These are phyloP conservation scores for Campoplex nolae DNA, from an alignment of 2,888 invertebrate species.

Conservation along the genomic window DNA sequence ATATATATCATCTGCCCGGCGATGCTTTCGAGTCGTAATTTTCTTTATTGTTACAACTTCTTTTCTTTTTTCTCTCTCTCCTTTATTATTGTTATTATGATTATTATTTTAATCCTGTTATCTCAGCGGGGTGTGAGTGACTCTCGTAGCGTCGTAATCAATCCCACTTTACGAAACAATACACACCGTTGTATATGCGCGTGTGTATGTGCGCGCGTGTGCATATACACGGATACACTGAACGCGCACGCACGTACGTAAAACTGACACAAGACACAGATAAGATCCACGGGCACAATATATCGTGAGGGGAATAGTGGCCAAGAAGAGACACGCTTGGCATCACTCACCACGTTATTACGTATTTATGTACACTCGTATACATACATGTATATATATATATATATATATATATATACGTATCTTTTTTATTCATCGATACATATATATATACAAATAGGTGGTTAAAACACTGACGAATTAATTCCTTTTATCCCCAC, in stretches of 20 bases:
- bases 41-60: background rate
- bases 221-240: background rate
- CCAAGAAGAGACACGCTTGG: conserved; percentile 33
- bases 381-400: background rate
- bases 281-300: conserved; percentile 47
- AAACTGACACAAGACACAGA: conserved; percentile 23
- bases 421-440: conserved; percentile 8
- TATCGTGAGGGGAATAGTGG: conserved; percentile 15
- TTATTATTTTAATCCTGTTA: conserved; percentile 41
- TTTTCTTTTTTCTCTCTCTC: background rate
- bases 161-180: conserved; percentile 34
- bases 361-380: conserved; percentile 12
- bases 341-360: conserved; percentile 47
- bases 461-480: background rate
- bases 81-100: background rate
- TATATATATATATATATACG: background rate
- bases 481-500: conserved; percentile 14
- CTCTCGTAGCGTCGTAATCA: conserved; percentile 25
- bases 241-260: background rate
- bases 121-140: conserved; percentile 22
- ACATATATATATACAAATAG: background rate
- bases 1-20: background rate
- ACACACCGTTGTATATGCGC: background rate
- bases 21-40: background rate
- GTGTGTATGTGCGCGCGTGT: background rate